These are phyloP conservation scores for Plestiodon gilberti DNA, from an alignment of 2,113 vertebrate species.

Conservation along the genomic window DNA sequence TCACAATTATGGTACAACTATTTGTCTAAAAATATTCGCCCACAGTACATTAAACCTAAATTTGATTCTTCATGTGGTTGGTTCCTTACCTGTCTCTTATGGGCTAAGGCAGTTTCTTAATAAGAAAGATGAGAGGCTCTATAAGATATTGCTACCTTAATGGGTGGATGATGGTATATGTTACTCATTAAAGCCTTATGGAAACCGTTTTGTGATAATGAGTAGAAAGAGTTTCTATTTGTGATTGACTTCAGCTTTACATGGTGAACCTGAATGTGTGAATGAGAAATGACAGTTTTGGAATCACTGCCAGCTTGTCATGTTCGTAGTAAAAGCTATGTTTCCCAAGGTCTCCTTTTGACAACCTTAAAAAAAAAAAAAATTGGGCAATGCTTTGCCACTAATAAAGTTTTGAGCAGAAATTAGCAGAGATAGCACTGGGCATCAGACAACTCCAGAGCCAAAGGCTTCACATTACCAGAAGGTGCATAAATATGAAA, in stretches of 20 bases:
- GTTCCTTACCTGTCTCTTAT: background rate
- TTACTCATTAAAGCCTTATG: background rate
- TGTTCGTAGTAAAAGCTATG: conserved; percentile 9
- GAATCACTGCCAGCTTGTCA: conserved; percentile 26
- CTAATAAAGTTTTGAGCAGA: conserved; percentile 24
- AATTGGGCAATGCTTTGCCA: conserved; percentile 24
- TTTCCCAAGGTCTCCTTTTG: conserved; percentile 29
- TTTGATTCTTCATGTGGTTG: background rate
- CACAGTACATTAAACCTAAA: background rate
- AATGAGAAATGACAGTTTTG: conserved; percentile 23
- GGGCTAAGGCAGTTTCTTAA: background rate
- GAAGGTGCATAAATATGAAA: conserved; percentile 27
- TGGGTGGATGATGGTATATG: conserved; percentile 3
- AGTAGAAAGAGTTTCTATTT: conserved; percentile 21
- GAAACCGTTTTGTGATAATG: conserved; percentile 20
- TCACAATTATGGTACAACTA: background rate
- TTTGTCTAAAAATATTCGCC: background rate
- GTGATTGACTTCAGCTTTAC: conserved; percentile 19
- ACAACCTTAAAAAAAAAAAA: conserved; percentile 15
- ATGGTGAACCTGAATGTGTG: conserved; percentile 17
- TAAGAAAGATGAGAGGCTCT: background rate
- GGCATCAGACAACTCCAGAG: background rate
- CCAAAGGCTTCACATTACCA: background rate
- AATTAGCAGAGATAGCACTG: conserved; percentile 16
- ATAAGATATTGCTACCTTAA: background rate